These are phyloP conservation scores for Martes martes DNA, from an alignment of 2,113 vertebrate species.

Conservation along the genomic window DNA sequence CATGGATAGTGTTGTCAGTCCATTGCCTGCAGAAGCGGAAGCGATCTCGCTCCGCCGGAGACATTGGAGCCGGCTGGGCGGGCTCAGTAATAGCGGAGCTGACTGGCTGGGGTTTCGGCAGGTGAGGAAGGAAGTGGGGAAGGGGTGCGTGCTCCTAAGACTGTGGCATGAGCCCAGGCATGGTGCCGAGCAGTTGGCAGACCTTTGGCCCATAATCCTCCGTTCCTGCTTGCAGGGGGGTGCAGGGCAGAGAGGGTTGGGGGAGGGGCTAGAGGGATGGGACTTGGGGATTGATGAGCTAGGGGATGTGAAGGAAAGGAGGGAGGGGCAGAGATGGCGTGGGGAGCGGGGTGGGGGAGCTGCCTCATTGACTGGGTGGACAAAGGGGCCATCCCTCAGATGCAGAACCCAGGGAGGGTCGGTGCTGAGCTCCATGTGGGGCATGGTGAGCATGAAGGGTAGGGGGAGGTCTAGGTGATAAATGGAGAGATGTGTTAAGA, in stretches of 20 bases:
- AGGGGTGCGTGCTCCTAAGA: background rate
- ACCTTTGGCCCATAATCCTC: fast-evolving
- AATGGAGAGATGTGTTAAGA: background rate
- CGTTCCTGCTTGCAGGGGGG: background rate
- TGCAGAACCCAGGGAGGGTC: no score
- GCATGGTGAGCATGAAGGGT: background rate
- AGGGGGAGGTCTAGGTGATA: background rate
- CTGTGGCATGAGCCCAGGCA: background rate
- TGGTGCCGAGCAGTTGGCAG: fast-evolving
- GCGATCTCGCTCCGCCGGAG: background rate
- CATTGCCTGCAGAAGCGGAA: background rate
- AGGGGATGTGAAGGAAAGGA: background rate
- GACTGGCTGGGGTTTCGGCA: background rate
- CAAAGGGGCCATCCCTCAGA: background rate
- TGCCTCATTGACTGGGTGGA: background rate
- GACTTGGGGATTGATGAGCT: background rate
- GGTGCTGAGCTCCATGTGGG: background rate
- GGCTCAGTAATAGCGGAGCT: background rate
- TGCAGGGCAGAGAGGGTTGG: background rate
- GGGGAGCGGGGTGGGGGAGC: background rate
- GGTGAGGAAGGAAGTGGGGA: background rate
- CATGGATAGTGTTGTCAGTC: background rate
- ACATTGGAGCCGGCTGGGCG: background rate
- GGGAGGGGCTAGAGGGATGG: background rate
- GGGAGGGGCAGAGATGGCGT: background rate